Evolutionary conservation across 2,888 invertebrate species (phyloP).

Genomic region (Nemurella pictetii): DNA sequence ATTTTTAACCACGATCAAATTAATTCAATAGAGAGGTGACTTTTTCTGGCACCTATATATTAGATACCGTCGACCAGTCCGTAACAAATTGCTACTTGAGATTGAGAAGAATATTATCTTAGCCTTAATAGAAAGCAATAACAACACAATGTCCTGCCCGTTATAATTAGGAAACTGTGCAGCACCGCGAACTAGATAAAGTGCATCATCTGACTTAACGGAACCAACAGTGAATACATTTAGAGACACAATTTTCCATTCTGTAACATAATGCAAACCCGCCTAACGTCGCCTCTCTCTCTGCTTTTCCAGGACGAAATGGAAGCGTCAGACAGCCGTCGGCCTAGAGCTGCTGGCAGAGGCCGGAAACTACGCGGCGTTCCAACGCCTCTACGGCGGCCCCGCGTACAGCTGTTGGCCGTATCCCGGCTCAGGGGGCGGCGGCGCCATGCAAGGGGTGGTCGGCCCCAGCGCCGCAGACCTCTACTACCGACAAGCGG

Average conservation of each 20-base stretch:
- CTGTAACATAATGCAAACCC: not conserved
- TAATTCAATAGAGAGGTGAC: not conserved
- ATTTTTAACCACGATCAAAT: not conserved
- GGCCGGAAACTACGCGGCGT: constrained; percentile 97
- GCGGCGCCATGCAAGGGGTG: constrained; percentile 58
- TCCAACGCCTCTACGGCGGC: constrained; percentile 88
- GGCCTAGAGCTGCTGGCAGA: constrained; percentile 95
- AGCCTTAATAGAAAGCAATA: not conserved
- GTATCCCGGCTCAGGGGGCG: constrained; percentile 53
- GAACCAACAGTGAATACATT: not conserved
- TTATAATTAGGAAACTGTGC: not conserved
- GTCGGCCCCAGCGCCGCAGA: constrained; percentile 71
- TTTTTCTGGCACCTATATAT: no score
- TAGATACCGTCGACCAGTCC: not conserved
- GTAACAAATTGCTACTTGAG: not conserved
- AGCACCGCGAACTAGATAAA: not conserved
- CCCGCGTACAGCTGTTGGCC: constrained; percentile 71
- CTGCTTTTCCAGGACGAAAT: constrained; percentile 82
- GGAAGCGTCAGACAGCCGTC: constrained; percentile 98
- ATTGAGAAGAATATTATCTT: not conserved
- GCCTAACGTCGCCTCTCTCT: not conserved
- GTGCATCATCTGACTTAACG: not conserved
- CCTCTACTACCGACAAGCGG: constrained; percentile 81
- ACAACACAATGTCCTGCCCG: not conserved
- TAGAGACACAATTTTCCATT: not conserved